These are phyloP conservation scores for Spodoptera litura DNA, from an alignment of 1,140 invertebrate species.

Conservation along the genomic window DNA sequence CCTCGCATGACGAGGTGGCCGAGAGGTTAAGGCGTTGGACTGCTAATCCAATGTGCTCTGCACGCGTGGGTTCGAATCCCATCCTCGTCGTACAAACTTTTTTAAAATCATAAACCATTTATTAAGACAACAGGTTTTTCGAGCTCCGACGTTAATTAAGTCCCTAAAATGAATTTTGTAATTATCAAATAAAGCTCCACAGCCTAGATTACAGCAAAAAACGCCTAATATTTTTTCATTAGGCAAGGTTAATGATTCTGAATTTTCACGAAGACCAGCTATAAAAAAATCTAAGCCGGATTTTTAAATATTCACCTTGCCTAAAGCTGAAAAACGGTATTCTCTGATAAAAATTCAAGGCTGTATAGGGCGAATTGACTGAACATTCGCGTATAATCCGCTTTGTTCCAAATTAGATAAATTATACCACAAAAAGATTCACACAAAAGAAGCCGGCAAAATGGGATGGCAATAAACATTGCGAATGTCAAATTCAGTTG, in stretches of 20 bases:
- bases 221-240: slow-evolving; percentile 29
- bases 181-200: slow-evolving; percentile 19
- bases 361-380: slow-evolving; percentile 49
- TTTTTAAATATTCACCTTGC: slow-evolving; percentile 37
- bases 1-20: slow-evolving; percentile 91
- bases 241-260: slow-evolving; percentile 20
- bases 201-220: slow-evolving; percentile 32
- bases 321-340: slow-evolving; percentile 44
- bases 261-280: neutral
- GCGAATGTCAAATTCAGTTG: slow-evolving; percentile 73
- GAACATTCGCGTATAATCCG: slow-evolving; percentile 58
- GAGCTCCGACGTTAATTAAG: slow-evolving; percentile 41
- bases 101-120: slow-evolving; percentile 41
- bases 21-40: slow-evolving; percentile 96
- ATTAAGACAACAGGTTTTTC: slow-evolving; percentile 11
- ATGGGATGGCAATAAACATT: slow-evolving; percentile 70
- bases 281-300: neutral
- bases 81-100: slow-evolving; percentile 89
- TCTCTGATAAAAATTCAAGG: slow-evolving; percentile 42
- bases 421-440: slow-evolving; percentile 74
- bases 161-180: slow-evolving; percentile 35
- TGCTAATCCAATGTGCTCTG: slow-evolving; percentile 90
- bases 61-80: slow-evolving; percentile 96
- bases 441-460: slow-evolving; percentile 59
- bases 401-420: slow-evolving; percentile 75